A percentile compares a stretch with the other conserved stretches of the same genome.
phyloP scores from a whole-genome alignment of 2,113 vertebrate species.

The Buteo buteo region DNA sequence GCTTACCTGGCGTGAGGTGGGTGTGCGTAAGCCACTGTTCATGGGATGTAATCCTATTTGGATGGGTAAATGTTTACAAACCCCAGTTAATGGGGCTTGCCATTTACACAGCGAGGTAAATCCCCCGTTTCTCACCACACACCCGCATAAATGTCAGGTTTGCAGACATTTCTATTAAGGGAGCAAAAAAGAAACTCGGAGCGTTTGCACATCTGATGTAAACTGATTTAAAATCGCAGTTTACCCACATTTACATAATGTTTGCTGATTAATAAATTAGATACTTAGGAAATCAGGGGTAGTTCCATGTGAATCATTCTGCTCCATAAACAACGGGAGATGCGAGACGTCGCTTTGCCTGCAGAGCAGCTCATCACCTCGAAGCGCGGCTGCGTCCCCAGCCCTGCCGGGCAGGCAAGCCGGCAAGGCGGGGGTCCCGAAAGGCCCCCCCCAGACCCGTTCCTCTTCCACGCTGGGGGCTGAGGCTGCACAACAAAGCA shows the following conservation, averaged over 20 bases:
- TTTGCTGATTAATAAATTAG: slow-evolving; percentile 72
- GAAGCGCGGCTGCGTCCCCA: fast-evolving
- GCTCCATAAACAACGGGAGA: slow-evolving; percentile 26
- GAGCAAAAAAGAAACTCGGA: background rate
- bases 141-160: slow-evolving; percentile 3
- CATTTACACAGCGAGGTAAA: slow-evolving; percentile 41
- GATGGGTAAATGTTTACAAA: slow-evolving; percentile 31
- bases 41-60: background rate
- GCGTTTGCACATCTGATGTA: slow-evolving; percentile 47
- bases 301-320: slow-evolving; percentile 45
- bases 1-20: fast-evolving
- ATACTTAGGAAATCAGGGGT: slow-evolving; percentile 58
- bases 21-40: background rate
- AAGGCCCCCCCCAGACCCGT: fast-evolving
- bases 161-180: slow-evolving; percentile 53
- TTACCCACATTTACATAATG: slow-evolving; percentile 69
- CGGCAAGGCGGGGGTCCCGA: background rate
- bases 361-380: background rate
- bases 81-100: background rate
- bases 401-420: background rate
- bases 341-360: background rate
- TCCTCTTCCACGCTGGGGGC: background rate
- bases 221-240: slow-evolving; percentile 59
- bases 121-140: background rate
- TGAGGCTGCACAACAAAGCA: background rate